Base-by-base conservation (phyloP, 2,113 vertebrate species). In the Cyanistes caeruleus region DNA sequence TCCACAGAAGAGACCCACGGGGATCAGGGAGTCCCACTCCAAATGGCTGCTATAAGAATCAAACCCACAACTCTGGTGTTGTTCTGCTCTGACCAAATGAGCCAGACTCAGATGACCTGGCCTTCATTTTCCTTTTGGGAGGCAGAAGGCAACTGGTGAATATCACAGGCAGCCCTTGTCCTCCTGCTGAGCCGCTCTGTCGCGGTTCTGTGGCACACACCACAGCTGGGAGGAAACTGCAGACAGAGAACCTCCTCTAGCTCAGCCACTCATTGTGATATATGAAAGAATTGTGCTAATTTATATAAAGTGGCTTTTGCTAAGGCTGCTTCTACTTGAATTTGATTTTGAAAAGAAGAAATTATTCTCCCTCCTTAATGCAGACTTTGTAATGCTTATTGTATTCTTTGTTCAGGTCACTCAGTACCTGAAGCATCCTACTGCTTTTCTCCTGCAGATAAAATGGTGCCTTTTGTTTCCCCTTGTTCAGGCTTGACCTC, bases 311-410 rank as follows among this genome's bases (percentile, higher is more conserved):
- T 67, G 75, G n/a, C 55, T 94, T 90, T 90, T 87, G 59, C 87
- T 74, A 67, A 86, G 78, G 85, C 93, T 96, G 89, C 51, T 95
- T 76, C 70, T 77, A 35, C 63, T 88, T 55, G 75, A 88, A 94
- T 96, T 88, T 79, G 78, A 77, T 93, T 96, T 91, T 94, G 76
- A 93, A 93, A 93, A 96, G 72, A 58, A 95, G 56, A 77, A 93
- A 88, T 84, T 77, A 77, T 96, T 93, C 68, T 91, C 23, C 43
- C 21, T 93, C 39, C 15, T 55, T 83, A 41, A 58, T 56, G 81
- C 78, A 84, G 79, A 65, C 59, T 74, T 86, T 13, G 60, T 79
- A 62, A 91, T 52, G 87, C 59, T 55, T 28, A 69, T 84, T 91
- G 95, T 63, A 27, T 59, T 67, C 82, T 65, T 64, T 0, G 0